A percentile compares a stretch with the other conserved stretches of the same genome.
Conservation (phyloP, 2,888 invertebrate genomes). For the Cyclophora albipunctata region DNA sequence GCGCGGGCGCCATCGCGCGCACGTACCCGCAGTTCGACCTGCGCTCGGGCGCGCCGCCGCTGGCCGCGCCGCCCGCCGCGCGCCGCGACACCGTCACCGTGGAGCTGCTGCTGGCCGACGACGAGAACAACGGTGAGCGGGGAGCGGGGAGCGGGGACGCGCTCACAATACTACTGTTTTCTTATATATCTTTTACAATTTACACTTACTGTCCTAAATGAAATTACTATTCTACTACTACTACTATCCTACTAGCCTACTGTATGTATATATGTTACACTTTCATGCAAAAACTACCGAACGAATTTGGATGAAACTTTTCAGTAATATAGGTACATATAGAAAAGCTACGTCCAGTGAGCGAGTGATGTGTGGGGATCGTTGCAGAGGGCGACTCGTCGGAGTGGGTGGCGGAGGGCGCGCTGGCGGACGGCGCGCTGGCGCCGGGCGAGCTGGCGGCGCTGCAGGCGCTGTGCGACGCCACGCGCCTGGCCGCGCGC, state of each 20-base stretch:
- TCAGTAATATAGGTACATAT: too few species aligned
- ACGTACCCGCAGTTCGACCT: conserved; percentile 83
- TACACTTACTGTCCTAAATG: too few species aligned
- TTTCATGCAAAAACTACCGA: too few species aligned
- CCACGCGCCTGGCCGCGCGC: conserved; percentile 83
- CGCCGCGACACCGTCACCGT: conserved; percentile 35
- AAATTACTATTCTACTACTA: too few species aligned
- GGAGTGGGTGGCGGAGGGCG: conserved; percentile 35
- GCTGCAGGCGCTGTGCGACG: conserved; percentile 75
- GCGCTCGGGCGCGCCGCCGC: conserved; percentile 38
- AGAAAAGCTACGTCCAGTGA: too few species aligned
- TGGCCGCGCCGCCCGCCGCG: conserved; percentile 30
- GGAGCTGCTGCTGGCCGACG: conserved; percentile 45
- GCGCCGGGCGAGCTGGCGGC: conserved; percentile 68
- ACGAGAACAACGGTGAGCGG: conserved; percentile 35
- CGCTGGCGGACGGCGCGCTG: conserved; percentile 40
- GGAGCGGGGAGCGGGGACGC: conserved; percentile 23
- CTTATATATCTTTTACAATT: too few species aligned
- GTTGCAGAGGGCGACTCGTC: conserved; percentile 39
- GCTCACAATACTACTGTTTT: too few species aligned
- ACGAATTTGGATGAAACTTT: too few species aligned
- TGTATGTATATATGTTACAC: too few species aligned
- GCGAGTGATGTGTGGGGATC: too few species aligned
- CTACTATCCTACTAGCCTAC: too few species aligned
- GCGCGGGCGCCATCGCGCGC: conserved; percentile 86